Evolutionary conservation across 2,888 invertebrate genomes (phyloP).

Genomic region (Cyclophora albipunctata): DNA sequence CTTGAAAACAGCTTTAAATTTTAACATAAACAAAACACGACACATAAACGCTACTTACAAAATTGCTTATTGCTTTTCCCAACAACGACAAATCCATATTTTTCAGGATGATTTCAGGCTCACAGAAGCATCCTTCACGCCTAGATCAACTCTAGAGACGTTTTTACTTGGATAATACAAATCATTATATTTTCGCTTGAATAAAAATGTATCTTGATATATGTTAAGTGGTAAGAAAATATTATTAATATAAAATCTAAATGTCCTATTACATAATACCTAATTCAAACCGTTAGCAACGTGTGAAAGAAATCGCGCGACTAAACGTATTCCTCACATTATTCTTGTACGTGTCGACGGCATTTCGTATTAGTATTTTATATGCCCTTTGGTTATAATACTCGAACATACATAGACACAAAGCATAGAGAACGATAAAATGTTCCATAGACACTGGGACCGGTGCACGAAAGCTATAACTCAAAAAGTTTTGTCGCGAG

Average conservation of each 20-base stretch:
- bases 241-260: no score
- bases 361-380: constrained; percentile 38
- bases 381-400: constrained; percentile 21
- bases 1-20: no score
- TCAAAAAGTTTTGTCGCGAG: constrained; percentile 33
- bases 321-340: constrained; percentile 41
- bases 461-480: constrained; percentile 52
- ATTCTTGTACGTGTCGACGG: constrained; percentile 21
- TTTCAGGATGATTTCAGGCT: not conserved
- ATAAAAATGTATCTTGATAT: no score
- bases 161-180: no score
- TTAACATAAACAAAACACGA: no score
- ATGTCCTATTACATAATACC: no score
- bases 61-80: constrained; percentile 58
- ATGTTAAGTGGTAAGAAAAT: no score
- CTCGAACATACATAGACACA: no score
- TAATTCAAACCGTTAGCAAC: constrained; percentile 34
- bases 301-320: constrained; percentile 51
- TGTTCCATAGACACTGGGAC: constrained; percentile 37
- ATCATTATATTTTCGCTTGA: no score
- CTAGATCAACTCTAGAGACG: constrained; percentile 4
- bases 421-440: constrained; percentile 32
- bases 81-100: constrained; percentile 59
- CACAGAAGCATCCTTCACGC: constrained; percentile 2
- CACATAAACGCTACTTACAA: constrained; percentile 43